Evolutionary conservation across 1,140 invertebrate genomes (phyloP), one percentile per base, ranked within the genome.

Genomic region (Goniozus legneri): DNA sequence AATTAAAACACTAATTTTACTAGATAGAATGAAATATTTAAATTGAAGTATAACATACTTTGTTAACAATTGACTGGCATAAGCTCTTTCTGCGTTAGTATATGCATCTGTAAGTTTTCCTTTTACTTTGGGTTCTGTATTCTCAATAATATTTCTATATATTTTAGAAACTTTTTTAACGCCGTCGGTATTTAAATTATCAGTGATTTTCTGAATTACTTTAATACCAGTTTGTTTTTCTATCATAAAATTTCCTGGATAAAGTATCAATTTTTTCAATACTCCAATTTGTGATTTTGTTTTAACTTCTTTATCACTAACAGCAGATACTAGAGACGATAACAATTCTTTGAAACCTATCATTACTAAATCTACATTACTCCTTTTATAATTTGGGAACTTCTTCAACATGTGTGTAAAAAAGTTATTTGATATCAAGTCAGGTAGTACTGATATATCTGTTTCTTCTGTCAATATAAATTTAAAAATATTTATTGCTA

Each of bases 181-280:
- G 33, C 82, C 79, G 41, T 80, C 78, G n/a, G 59, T 56, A 41
- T 79, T 77, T 41, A 87, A 71, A 64, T 77, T 80, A 8, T 70
- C 66, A n/a, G 78, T 81, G 27, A 86, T 76, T 18, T 78, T 71
- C 62, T 83, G 82, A 2, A 86, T 64, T 33, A 86, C 50, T 54
- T 79, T 83, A 10, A 77, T 80, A 18, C 80, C 80, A 20, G 84
- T 86, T 20, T 82, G 81, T 66, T 86, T 86, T 59, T 86, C 82
- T 51, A 87, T 84, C 69, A 84, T 82, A 47, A 87, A 79, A 58
- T 81, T 81, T 2, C 85, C 84, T 4, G 84, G 83, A 64, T 79
- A 72, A 22, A 84, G 73, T 19, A 87, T 66, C 3, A 88, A 61
- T 60, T 81, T 84, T 42, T 83, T 80, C 27, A 88, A 62, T 3